Conservation (phyloP, 2,113 vertebrate genomes). For the Platichthys flesus region DNA sequence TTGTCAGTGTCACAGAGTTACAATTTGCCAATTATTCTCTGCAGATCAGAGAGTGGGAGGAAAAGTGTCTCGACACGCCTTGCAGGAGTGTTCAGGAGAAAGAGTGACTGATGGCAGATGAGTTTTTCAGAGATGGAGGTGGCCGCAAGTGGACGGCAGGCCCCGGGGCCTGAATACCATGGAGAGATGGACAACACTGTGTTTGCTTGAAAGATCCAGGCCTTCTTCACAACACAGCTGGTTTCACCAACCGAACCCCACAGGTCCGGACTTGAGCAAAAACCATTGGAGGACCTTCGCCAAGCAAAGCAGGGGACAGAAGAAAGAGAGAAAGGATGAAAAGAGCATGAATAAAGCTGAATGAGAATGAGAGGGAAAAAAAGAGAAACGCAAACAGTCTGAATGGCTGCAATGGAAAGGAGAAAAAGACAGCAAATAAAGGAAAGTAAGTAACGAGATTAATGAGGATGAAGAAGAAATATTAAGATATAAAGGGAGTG, state of each 20-base stretch:
- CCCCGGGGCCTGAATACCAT: not conserved
- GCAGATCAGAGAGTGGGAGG: not conserved
- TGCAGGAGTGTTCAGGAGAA: not conserved
- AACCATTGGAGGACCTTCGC: not conserved
- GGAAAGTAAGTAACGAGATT: not conserved
- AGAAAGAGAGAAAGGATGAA: not conserved
- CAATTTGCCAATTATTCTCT: not conserved
- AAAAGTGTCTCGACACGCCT: not conserved
- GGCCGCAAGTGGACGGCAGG: not conserved
- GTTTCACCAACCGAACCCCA: not conserved
- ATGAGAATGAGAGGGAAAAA: conserved; percentile 2
- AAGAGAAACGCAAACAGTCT: conserved; percentile 4
- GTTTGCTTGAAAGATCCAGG: conserved; percentile 1
- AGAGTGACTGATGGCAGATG: not conserved
- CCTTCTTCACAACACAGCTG: not conserved
- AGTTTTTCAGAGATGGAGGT: not conserved
- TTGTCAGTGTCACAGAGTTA: not conserved
- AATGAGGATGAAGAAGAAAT: conserved; percentile 26
- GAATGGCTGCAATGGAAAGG: not conserved
- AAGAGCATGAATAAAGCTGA: not conserved
- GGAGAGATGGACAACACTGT: not conserved
- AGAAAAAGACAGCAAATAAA: not conserved
- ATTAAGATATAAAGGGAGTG: conserved; percentile 32
- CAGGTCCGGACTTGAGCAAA: conserved; percentile 43
- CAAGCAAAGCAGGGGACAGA: not conserved